phyloP scores from a whole-genome alignment of 2,113 vertebrate species.

The Ptilonorhynchus violaceus region DNA sequence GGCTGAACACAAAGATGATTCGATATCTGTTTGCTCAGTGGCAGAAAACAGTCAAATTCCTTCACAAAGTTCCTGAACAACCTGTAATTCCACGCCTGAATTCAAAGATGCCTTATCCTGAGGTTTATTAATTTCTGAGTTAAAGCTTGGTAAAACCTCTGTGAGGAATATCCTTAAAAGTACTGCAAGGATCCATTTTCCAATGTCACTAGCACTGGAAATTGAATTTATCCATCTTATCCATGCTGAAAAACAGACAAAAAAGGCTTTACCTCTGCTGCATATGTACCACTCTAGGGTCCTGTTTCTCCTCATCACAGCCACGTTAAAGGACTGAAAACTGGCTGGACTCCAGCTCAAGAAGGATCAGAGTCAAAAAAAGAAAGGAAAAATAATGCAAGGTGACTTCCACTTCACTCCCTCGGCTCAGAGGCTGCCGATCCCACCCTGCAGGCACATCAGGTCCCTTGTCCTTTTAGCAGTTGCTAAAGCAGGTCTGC shows the following conservation, averaged over 20 bases:
- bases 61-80: neutral
- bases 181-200: neutral
- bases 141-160: neutral
- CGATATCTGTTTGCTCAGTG: neutral
- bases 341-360: neutral
- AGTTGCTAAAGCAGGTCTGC: neutral
- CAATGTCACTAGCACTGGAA: neutral
- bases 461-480: neutral
- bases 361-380: neutral
- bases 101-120: neutral
- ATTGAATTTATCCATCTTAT: neutral
- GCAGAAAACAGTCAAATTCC: neutral
- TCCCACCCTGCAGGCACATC: neutral
- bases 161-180: neutral
- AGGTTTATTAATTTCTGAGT: neutral
- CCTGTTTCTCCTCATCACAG: neutral
- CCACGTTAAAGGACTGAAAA: neutral
- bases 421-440: neutral
- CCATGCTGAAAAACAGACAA: neutral
- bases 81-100: neutral
- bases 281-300: neutral
- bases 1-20: neutral
- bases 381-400: neutral
- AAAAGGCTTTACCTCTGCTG: constrained; percentile 46
- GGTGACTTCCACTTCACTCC: neutral